Evolutionary conservation across 2,797 vertebrate species (phyloP).

Genomic region (Sebastes hubbsi): DNA sequence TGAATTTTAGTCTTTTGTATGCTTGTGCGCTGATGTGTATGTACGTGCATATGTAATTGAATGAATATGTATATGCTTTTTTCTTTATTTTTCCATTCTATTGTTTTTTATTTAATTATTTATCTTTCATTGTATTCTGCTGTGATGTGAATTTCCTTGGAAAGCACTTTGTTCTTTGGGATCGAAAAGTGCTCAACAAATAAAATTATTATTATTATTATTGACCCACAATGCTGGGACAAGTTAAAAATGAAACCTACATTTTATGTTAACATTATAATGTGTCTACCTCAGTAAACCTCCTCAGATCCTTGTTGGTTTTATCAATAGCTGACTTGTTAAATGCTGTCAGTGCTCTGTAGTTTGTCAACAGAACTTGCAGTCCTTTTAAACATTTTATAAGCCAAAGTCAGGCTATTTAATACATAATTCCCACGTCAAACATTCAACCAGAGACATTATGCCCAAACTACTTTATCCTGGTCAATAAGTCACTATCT

Average conservation of each 20-base stretch:
- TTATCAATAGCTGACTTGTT: background rate
- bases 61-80: no score
- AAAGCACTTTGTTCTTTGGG: no score
- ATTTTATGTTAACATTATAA: no score
- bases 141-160: no score
- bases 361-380: background rate
- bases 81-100: no score
- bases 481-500: conserved; percentile 18
- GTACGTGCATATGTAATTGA: no score
- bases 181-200: no score
- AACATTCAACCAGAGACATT: background rate
- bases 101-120: no score
- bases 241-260: background rate
- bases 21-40: no score
- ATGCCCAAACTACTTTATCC: background rate
- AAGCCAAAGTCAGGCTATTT: fast-evolving
- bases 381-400: background rate
- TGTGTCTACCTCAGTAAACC: background rate
- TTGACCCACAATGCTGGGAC: background rate
- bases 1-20: no score
- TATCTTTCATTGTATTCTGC: no score
- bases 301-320: background rate
- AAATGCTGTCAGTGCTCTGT: background rate
- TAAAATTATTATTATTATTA: no score
- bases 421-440: fast-evolving